A percentile compares a stretch with the other conserved stretches of the same genome.
These are phyloP conservation scores for Ceratosolen fusciceps DNA, from an alignment of 1,140 invertebrate species.

Conservation along the genomic window DNA sequence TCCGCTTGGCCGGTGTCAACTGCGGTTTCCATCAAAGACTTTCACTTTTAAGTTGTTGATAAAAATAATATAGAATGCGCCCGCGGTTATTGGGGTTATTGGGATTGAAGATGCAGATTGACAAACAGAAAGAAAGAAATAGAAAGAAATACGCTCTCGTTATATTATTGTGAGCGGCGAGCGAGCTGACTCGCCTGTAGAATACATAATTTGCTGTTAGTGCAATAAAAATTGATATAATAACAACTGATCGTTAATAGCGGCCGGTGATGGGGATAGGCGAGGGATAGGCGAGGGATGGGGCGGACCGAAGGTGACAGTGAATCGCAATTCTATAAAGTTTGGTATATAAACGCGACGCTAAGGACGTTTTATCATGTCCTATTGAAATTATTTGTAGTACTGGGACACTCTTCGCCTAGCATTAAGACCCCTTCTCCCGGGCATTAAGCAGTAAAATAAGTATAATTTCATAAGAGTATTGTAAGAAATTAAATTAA, in stretches of 20 bases:
- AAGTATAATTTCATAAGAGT: no score
- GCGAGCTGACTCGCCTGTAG: neutral
- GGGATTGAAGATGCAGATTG: neutral
- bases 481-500: no score
- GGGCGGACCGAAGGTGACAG: no score
- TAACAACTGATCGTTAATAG: neutral
- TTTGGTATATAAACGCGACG: neutral
- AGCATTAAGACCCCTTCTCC: no score
- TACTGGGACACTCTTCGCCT: no score
- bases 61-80: no score
- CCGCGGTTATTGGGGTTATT: no score
- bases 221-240: conserved; percentile 18
- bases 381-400: neutral
- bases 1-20: conserved; percentile 1
- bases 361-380: neutral
- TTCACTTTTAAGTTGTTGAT: neutral
- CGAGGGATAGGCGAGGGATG: neutral
- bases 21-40: neutral
- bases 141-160: no score
- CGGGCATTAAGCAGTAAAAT: no score
- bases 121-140: neutral
- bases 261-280: neutral
- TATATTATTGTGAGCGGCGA: no score
- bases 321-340: conserved; percentile 5
- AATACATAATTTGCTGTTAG: conserved; percentile 16